These are phyloP conservation scores for Sinodicranocentrus sp. DNA, from an alignment of 2,888 invertebrate species.

Conservation along the genomic window DNA sequence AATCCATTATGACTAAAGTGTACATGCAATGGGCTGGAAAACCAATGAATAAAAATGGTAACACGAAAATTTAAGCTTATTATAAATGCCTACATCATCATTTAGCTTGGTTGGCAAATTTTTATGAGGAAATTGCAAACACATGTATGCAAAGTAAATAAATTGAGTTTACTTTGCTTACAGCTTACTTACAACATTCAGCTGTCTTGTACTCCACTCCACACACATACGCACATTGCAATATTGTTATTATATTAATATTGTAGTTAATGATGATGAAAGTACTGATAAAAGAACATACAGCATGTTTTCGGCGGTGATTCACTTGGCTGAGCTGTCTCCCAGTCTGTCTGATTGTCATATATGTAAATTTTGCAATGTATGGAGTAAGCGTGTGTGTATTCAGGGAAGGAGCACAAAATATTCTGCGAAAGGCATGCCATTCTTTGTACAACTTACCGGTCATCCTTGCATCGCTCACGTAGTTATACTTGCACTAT, in stretches of 20 bases:
- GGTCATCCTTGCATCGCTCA: slow-evolving; percentile 44
- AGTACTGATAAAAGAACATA: slow-evolving; percentile 20
- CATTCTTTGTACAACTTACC: background rate
- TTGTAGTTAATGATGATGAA: slow-evolving; percentile 24
- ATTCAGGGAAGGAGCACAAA: slow-evolving; percentile 5
- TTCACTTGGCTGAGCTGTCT: slow-evolving; percentile 12
- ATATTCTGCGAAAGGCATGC: slow-evolving; percentile 6
- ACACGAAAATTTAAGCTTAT: background rate
- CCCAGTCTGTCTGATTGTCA: slow-evolving; percentile 10
- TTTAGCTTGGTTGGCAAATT: slow-evolving; percentile 9
- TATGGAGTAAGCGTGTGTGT: background rate
- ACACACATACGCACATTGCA: background rate
- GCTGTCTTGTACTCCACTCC: background rate
- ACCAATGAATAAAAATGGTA: too few species aligned
- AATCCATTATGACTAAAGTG: slow-evolving; percentile 9
- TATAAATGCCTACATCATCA: background rate
- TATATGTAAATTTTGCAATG: slow-evolving; percentile 40
- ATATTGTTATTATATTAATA: slow-evolving; percentile 20
- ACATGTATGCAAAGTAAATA: background rate
- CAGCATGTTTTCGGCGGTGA: slow-evolving; percentile 4
- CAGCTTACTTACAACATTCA: background rate
- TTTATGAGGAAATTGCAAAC: slow-evolving; percentile 2
- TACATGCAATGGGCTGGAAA: too few species aligned
- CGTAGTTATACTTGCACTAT: slow-evolving; percentile 9
- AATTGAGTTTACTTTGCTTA: background rate